Percentiles rank a stretch among this genome's conserved stretches.
These are phyloP conservation scores for Anaspis maculata DNA, from an alignment of 2,888 invertebrate genomes.

Conservation along the genomic window DNA sequence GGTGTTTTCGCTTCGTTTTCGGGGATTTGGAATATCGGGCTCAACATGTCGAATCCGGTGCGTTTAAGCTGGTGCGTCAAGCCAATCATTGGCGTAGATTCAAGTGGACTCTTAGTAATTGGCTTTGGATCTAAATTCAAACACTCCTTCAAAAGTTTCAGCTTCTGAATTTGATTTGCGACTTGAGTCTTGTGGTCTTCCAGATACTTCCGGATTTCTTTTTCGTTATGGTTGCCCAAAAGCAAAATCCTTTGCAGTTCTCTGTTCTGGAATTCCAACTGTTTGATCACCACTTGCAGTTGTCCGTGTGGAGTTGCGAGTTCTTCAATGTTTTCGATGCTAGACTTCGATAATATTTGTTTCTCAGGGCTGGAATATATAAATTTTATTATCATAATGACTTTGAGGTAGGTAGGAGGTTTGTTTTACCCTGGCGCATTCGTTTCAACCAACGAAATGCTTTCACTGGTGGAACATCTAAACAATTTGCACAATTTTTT, in stretches of 20 bases:
- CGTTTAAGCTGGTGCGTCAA: slow-evolving; percentile 22
- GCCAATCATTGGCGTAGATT: slow-evolving; percentile 36
- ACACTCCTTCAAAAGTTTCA: slow-evolving; percentile 5
- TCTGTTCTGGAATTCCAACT: slow-evolving; percentile 61
- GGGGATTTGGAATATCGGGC: slow-evolving; percentile 45
- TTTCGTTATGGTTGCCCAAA: slow-evolving; percentile 34
- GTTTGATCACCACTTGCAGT: slow-evolving; percentile 61
- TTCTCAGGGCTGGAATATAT: slow-evolving; percentile 22
- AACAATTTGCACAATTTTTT: no score
- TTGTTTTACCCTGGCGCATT: no score
- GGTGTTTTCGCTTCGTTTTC: slow-evolving; percentile 23
- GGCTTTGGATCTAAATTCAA: slow-evolving; percentile 5
- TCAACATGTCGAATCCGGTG: slow-evolving; percentile 41
- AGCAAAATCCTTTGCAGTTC: slow-evolving; percentile 45
- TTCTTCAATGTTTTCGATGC: no score
- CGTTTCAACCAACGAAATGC: no score
- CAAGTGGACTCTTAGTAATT: slow-evolving; percentile 16
- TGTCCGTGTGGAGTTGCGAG: slow-evolving; percentile 48
- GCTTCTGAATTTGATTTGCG: no score
- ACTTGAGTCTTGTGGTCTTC: slow-evolving; percentile 59
- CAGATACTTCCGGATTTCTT: slow-evolving; percentile 47
- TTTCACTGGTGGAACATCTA: no score
- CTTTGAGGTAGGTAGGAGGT: no score
- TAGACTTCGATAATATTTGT: slow-evolving; percentile 21
- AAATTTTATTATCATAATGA: no score